Base-by-base conservation (phyloP, 2,797 vertebrate genomes). In the Fistularia commersonii region DNA sequence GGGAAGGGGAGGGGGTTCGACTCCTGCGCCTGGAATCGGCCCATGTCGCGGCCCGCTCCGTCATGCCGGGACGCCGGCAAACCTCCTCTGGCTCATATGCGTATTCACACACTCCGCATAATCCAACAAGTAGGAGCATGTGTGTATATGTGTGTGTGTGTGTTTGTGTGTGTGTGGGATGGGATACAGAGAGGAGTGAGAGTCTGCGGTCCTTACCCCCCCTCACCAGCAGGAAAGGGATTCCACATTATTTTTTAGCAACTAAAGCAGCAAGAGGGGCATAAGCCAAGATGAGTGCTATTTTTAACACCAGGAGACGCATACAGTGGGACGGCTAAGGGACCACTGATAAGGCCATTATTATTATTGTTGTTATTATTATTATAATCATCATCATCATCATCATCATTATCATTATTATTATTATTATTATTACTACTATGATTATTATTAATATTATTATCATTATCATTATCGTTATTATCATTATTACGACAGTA, bases 21-120 rank as follows among this genome's bases (percentile, higher is more conserved):
- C 71, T 77, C 68, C 63, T 61, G 71, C 70, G 66, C 55, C 61
- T 64, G 33, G 23, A 80, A 73, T 69, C 64, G 64, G 73, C 60
- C 62, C 72, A 42, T 61, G 64, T 56, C 64, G 53, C 8, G 63
- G 60, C 41, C 64, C 49, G 60, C 65, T 61, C 70, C 50, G 64
- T 74, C 77, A 67, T 45, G 39, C 65, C 63, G 74, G 63, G 60
- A 66, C 71, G 50, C 51, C 57, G 31, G 57, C 50, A 40, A 61
- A 70, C 51, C 57, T 43, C 57, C 54, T 62, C 54, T 31, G 8
- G 52, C 46, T 72, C 67, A 70, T 81, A 66, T 82, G 54, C 72
- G 81, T 79, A 59, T 43, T 36, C 46, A 58, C 45, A 51, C 41
- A 46, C 56, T 70, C 63, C 45, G 67, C 46, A 74, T 63, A 73